Evolutionary conservation across 2,888 invertebrate species (phyloP).

Genomic region (Odontomyia ornata): DNA sequence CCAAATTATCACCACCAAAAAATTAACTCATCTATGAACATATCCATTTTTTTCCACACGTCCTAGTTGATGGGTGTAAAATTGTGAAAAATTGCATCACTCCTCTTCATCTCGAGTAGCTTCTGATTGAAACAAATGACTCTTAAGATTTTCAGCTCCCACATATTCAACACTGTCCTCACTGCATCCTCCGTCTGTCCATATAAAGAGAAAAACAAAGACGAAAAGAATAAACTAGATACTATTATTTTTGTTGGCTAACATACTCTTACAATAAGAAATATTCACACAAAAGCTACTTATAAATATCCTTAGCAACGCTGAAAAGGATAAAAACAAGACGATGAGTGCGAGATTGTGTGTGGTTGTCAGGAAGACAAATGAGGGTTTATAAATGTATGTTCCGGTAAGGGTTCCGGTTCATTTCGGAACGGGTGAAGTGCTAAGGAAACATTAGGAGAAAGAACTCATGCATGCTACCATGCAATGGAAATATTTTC

Average conservation of each 20-base stretch:
- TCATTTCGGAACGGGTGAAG: constrained; percentile 14
- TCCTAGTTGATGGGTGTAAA: constrained; percentile 36
- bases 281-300: constrained; percentile 2
- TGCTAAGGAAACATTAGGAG: neutral
- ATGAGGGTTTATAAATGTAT: constrained; percentile 45
- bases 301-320: constrained; percentile 34
- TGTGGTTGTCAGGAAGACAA: constrained; percentile 48
- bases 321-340: neutral
- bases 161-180: neutral
- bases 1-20: neutral
- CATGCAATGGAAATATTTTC: neutral
- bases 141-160: constrained; percentile 20
- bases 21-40: neutral
- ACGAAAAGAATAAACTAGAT: constrained; percentile 11
- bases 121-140: constrained; percentile 40
- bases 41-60: constrained; percentile 15
- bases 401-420: constrained; percentile 41
- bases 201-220: neutral
- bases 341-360: constrained; percentile 34
- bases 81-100: constrained; percentile 36
- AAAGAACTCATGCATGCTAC: neutral
- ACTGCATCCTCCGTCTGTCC: neutral
- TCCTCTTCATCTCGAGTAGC: neutral
- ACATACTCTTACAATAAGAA: neutral
- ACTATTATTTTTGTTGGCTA: neutral